Base-by-base conservation (phyloP, 2,888 invertebrate species). In the Diogma glabrata region DNA sequence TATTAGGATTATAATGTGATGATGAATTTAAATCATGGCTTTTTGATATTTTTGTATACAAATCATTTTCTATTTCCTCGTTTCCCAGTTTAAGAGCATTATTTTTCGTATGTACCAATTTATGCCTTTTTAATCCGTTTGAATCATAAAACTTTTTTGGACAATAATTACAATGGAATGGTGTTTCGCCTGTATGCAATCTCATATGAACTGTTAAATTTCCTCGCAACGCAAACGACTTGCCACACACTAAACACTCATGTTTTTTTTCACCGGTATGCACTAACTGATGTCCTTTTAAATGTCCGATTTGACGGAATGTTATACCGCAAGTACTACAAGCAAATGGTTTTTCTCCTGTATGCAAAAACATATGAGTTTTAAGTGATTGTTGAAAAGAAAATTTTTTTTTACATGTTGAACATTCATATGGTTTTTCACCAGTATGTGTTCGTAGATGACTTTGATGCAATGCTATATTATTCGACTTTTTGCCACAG, bases 61-160 rank as follows among this genome's bases (percentile, higher is more conserved):
- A 7, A 24, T 24, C 9, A 24, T 24, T 24, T 7, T 24, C 24
- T 7, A 7, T 24, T 7, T 24, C 24, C 24, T 24, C 24, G 6
- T 24, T 9, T 24, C 9, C 24, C 5, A 24, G 5, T 24, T 24
- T 24, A 24, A 9, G 24, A 24, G 5, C 24, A 7, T 24, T 54
- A n/a, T 46, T 19, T 8, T 52, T 49, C 2, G 50, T 49, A 43
- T 60, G 60, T 5, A 51, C 51, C 10, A 56, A 14, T 36, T 56
- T 58, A 51, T 60, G 60, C 24, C 58, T 51, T 49, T 54, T 55
- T 14, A 60, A 55, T 8, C 57, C 57, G 45, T 59, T 58, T n/a
- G 56, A 57, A 51, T 58, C 58, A 19, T 54, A 55, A 48, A 60
- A 60, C 14, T 52, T 51, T 51, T 58, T 57, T 22, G 50, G 40